Base-by-base conservation (phyloP, 2,113 vertebrate species). In the Trichechus manatus region DNA sequence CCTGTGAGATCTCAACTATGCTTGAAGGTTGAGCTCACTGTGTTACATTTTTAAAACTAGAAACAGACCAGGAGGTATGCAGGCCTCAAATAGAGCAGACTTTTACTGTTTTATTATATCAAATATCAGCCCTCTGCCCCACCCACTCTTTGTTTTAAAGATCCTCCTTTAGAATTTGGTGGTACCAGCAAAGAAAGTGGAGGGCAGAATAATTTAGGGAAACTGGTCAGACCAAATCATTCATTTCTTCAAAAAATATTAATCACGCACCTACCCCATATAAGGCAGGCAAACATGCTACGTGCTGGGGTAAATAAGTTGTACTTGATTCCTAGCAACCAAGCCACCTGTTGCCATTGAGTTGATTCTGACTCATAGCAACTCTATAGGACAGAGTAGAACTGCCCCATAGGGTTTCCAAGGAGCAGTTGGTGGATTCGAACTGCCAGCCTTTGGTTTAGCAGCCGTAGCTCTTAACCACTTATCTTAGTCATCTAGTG, bases 11-110 rank as follows among this genome's bases (percentile, higher is more conserved):
- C 61, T 82, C 84, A 66, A 39, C 44, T 29, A 81, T 13, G 25
- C 42, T 29, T 91, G 39, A 79, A 94, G 72, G 17, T 92, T 87
- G 42, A 63, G 17, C 64, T 94, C 53, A 47, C 50, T 74, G 29
- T 63, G 66, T 89, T 96, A 33, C 25, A 44, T 83, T 89, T 95
- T 88, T 13, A 29, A 89, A 89, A 87, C 33, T 63, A 74, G 78
- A 64, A 86, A 83, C 29, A 88, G 63, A 68, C 50, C 61, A 6
- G 42, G 23, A 53, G 3, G 36, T n/a, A 50, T 13, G 33, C 56
- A 85, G 23, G 68, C n/a, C 20, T 95, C 83, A 74, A 44, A 77
- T 44, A 61, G 4, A 87, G n/a, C 25, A 66, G 42, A 89, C 5
- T 93, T 91, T 29, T 84, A 50, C 9, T 80, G 23, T 88, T 81